These are phyloP conservation scores for Atrina japonica DNA, from an alignment of 2,888 invertebrate species.

Conservation along the genomic window DNA sequence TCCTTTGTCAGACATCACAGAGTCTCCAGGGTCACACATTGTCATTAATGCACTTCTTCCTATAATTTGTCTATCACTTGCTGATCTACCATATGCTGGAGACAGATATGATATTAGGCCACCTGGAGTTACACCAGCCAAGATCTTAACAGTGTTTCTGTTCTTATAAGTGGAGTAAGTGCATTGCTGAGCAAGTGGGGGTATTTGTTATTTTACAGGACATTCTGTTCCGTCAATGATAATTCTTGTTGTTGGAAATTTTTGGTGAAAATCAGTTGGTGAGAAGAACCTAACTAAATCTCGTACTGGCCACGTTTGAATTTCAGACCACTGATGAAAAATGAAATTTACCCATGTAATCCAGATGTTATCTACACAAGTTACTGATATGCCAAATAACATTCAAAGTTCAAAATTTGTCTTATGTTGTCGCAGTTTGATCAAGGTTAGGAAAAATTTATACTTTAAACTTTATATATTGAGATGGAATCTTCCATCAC, in stretches of 20 bases:
- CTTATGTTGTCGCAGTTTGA: conserved; percentile 20
- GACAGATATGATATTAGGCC: conserved; percentile 56
- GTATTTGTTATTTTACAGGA: conserved; percentile 55
- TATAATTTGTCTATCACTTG: conserved; percentile 55
- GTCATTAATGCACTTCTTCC: conserved; percentile 35
- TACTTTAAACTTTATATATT: conserved; percentile 39
- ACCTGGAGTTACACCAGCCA: conserved; percentile 55
- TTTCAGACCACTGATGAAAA: conserved; percentile 45
- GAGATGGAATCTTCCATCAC: conserved; percentile 13
- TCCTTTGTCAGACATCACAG: conserved; percentile 49
- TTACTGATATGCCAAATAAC: too few relatives aligned
- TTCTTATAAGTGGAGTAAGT: conserved; percentile 64
- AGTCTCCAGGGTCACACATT: conserved; percentile 53
- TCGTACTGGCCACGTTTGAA: conserved; percentile 46
- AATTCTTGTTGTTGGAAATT: conserved; percentile 55
- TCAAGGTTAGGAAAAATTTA: conserved; percentile 49
- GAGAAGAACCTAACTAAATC: conserved; percentile 47
- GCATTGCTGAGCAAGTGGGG: conserved; percentile 51
- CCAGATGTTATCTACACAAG: conserved; percentile 47
- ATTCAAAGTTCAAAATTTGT: conserved; percentile 32
- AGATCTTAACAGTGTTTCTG: conserved; percentile 55
- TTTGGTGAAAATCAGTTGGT: conserved; percentile 50
- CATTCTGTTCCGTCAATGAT: conserved; percentile 62
- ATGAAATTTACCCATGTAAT: conserved; percentile 44
- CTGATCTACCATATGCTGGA: conserved; percentile 57